Evolutionary conservation across 1,140 invertebrate species (phyloP).

Genomic region (Chionoecetes opilio): DNA sequence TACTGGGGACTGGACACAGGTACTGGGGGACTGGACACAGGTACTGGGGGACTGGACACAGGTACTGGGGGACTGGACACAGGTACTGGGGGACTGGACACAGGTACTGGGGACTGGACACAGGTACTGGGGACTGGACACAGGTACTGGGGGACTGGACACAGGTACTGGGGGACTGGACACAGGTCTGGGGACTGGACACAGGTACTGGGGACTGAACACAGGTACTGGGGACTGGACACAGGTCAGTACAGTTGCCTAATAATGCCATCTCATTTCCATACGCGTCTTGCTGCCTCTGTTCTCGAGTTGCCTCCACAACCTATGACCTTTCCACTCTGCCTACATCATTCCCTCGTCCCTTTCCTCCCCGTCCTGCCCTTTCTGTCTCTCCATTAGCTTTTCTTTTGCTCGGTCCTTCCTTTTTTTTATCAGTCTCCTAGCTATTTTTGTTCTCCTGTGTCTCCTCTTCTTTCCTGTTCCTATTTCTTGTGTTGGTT

Average conservation of each 20-base stretch:
- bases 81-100: too few relatives aligned
- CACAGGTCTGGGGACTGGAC: too few relatives aligned
- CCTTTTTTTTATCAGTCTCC: too few relatives aligned
- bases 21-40: too few relatives aligned
- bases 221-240: not conserved
- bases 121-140: not conserved
- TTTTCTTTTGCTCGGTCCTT: not conserved
- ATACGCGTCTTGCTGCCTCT: not conserved
- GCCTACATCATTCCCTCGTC: conserved; percentile 8
- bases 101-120: not conserved
- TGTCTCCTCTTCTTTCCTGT: not conserved
- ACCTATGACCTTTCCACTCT: not conserved
- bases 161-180: too few relatives aligned
- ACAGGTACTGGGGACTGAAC: too few relatives aligned
- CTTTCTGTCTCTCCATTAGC: not conserved
- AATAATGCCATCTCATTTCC: not conserved
- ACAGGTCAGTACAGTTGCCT: not conserved
- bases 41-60: too few relatives aligned
- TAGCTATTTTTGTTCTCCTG: too few relatives aligned
- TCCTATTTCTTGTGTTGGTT: not conserved
- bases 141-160: too few relatives aligned
- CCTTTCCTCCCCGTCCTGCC: not conserved
- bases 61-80: too few relatives aligned
- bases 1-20: too few relatives aligned
- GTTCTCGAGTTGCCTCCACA: not conserved